Conservation (phyloP, 1,140 invertebrate genomes). For the Eurosta solidaginis region DNA sequence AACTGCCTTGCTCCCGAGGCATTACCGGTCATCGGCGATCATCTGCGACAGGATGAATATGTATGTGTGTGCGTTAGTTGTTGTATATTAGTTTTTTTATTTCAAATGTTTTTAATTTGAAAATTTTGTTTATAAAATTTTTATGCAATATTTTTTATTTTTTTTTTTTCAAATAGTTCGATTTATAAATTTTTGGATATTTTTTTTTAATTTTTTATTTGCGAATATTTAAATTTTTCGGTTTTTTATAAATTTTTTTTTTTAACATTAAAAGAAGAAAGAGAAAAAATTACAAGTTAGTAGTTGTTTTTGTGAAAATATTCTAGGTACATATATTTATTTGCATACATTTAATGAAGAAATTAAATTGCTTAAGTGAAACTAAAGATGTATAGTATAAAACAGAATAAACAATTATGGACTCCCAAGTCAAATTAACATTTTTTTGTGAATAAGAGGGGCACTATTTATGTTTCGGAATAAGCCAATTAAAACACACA, state of each 20-base stretch:
- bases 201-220: background rate
- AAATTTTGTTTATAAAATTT: background rate
- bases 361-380: background rate
- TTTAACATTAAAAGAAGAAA: background rate
- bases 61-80: background rate
- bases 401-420: too few relatives aligned
- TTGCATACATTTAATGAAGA: background rate
- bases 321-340: background rate
- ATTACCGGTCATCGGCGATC: conserved; percentile 39
- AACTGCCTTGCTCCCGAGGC: conserved; percentile 29
- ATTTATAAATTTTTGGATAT: background rate
- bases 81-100: conserved; percentile 10
- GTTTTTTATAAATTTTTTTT: background rate
- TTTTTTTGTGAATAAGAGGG: too few relatives aligned
- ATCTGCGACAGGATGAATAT: background rate
- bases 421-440: too few relatives aligned
- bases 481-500: too few relatives aligned
- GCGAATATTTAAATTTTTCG: too few relatives aligned
- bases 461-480: too few relatives aligned
- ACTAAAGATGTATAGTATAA: too few relatives aligned
- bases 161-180: background rate
- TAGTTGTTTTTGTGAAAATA: background rate
- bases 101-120: too few relatives aligned
- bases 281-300: conserved; percentile 6
- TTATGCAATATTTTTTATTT: background rate